Conservation (phyloP, 1,140 invertebrate genomes). For the Nomia melanderi region DNA sequence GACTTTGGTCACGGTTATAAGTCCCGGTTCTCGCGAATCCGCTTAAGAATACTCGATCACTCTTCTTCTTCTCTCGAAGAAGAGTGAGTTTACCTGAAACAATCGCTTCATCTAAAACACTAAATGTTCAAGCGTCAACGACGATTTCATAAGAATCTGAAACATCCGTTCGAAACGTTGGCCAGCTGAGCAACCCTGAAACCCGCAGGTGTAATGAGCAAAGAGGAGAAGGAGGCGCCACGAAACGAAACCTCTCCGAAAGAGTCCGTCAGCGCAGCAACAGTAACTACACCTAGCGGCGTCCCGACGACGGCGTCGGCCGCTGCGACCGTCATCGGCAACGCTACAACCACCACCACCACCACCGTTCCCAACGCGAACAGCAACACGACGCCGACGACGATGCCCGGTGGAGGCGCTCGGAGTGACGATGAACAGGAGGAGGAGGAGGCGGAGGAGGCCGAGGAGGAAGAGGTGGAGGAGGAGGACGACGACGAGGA, state of each 20-base stretch:
- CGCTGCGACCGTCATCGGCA: slow-evolving; percentile 57
- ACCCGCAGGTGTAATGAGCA: slow-evolving; percentile 52
- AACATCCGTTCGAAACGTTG: too few relatives aligned
- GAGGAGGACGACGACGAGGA: slow-evolving; percentile 49
- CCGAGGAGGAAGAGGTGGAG: slow-evolving; percentile 56
- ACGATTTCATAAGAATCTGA: too few relatives aligned
- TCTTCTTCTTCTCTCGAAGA: too few relatives aligned
- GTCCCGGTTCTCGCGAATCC: too few relatives aligned
- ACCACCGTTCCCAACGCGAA: too few relatives aligned
- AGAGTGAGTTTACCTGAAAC: too few relatives aligned
- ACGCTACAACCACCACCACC: too few relatives aligned
- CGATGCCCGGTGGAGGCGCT: slow-evolving; percentile 59
- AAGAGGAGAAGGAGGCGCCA: slow-evolving; percentile 78
- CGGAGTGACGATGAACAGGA: slow-evolving; percentile 63
- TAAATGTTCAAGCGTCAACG: too few relatives aligned
- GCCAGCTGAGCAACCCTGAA: too few relatives aligned
- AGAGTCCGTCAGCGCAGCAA: slow-evolving; percentile 37
- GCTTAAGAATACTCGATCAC: too few relatives aligned
- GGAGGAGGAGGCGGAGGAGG: slow-evolving; percentile 65
- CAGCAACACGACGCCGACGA: slow-evolving; percentile 43
- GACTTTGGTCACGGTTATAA: too few relatives aligned
- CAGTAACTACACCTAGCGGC: slow-evolving; percentile 57
- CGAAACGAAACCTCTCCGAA: slow-evolving; percentile 69
- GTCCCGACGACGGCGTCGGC: slow-evolving; percentile 60
- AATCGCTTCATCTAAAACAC: too few relatives aligned